phyloP scores from a whole-genome alignment of 2,888 invertebrate species.

The Cryptocephalus primarius region DNA sequence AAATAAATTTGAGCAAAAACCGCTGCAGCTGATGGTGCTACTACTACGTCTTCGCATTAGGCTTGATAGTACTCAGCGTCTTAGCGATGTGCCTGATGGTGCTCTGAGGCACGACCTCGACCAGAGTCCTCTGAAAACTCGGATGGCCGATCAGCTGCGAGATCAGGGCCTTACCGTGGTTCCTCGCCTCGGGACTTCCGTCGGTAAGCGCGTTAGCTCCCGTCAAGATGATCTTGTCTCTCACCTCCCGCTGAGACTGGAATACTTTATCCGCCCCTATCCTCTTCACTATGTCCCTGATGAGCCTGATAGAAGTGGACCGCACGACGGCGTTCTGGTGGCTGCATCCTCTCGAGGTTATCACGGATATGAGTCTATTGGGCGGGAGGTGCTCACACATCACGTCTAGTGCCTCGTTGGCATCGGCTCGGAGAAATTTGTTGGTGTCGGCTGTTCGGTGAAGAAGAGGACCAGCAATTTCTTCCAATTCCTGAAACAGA shows the following conservation, averaged over 20 bases:
- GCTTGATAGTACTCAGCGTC: slow-evolving; percentile 51
- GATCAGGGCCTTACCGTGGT: slow-evolving; percentile 70
- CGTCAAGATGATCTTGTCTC: slow-evolving; percentile 63
- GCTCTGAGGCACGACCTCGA: slow-evolving; percentile 69
- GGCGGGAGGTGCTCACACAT: slow-evolving; percentile 71
- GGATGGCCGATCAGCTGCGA: slow-evolving; percentile 58
- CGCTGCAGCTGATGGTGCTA: no score
- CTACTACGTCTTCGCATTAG: not conserved
- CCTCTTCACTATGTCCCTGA: slow-evolving; percentile 60
- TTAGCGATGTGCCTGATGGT: slow-evolving; percentile 78
- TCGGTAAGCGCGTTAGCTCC: slow-evolving; percentile 78
- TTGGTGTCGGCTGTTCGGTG: slow-evolving; percentile 90
- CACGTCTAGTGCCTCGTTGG: slow-evolving; percentile 66
- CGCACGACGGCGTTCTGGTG: slow-evolving; percentile 86
- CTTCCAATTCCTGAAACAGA: slow-evolving; percentile 64
- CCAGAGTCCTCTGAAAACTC: slow-evolving; percentile 63
- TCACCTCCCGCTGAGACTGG: slow-evolving; percentile 61
- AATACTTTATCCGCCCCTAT: slow-evolving; percentile 64
- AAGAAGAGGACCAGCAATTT: slow-evolving; percentile 67
- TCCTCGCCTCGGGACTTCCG: slow-evolving; percentile 71
- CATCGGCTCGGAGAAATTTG: slow-evolving; percentile 83
- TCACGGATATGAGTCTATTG: slow-evolving; percentile 52
- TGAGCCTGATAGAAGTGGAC: slow-evolving; percentile 68
- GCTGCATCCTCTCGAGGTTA: slow-evolving; percentile 57
- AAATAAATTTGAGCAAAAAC: no score